phyloP scores from a whole-genome alignment of 2,113 vertebrate genomes.

The Grallaria varia region DNA sequence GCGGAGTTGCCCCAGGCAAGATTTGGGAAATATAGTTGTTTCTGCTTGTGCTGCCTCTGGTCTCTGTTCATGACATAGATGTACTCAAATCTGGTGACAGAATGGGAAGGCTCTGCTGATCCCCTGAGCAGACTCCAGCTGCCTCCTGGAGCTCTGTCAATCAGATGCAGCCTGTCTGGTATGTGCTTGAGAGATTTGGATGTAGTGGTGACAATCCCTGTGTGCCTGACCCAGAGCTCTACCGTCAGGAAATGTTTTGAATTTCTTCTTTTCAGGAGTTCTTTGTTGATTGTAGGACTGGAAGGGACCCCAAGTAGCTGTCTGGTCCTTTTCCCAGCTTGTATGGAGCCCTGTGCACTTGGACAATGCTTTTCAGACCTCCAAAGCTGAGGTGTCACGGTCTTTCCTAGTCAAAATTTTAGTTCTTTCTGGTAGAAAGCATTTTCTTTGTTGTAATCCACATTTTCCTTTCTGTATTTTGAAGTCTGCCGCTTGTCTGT shows the following conservation, averaged over 20 bases:
- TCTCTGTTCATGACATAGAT: accelerated
- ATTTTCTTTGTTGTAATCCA: not conserved
- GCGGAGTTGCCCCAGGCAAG: not conserved
- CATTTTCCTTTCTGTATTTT: not conserved
- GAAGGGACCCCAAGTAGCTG: not conserved
- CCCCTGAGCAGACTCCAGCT: not conserved
- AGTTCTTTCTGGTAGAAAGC: not conserved
- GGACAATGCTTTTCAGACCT: not conserved
- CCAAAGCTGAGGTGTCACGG: not conserved
- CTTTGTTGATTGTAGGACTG: not conserved
- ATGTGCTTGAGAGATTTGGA: not conserved
- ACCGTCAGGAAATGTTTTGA: not conserved
- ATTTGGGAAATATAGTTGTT: not conserved
- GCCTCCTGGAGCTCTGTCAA: not conserved
- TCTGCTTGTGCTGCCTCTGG: not conserved
- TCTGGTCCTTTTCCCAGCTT: not conserved
- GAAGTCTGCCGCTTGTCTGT: not conserved
- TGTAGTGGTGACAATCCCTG: accelerated
- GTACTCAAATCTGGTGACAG: not conserved
- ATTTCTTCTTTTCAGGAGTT: not conserved
- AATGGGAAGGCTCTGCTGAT: not conserved
- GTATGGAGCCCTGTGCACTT: not conserved
- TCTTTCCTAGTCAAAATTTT: not conserved
- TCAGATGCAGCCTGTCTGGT: not conserved
- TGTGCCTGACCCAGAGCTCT: not conserved